Base-by-base conservation (phyloP, 2,888 invertebrate genomes). In the Pyrgus malvae region DNA sequence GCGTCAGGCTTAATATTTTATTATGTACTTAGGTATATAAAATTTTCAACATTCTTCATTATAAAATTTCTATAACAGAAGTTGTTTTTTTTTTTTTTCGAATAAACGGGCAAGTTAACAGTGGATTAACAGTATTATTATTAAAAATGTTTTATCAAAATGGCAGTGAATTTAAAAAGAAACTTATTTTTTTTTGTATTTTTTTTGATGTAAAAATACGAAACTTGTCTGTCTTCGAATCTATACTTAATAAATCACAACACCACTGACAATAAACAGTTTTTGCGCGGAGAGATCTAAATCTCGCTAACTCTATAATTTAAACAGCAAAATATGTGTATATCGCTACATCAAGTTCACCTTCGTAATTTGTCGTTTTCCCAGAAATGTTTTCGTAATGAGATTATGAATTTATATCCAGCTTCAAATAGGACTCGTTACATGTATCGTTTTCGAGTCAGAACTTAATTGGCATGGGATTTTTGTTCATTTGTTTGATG, bases 361-460 rank as follows among this genome's bases (percentile, higher is more conserved):
- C 78, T 80, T 83, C 73, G 70, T 80, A 82, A 83, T 85, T 81
- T 75, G 81, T 72, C 64, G 66, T 79, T 78, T 84, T 83, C 84
- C 69, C 80, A 79, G 80, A 78, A 79, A 72, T 66, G 58, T 71
- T 45, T 55, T 35, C 23, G 12, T 48, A 48, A 55, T 48, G 51
- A 55, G 51, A 25, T 60, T 58, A 49, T n/a, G 33, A 37, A 51
- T 48, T 45, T 40, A 4, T 35, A 60, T 37, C 17, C 58, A 48
- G 53, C 40, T 61, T 65, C 58, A 58, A 57, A 62, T 46, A 21
- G 37, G 44, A 55, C 50, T 56, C 51, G 38, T 54, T 53, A 46
- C 35, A 44, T 12, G 25, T 45, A 55, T 57, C 48, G 37, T 17
- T 50, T 61, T 61, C 62, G 48, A 65, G 66, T 63, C 64, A 63